phyloP scores from a whole-genome alignment of 2,797 vertebrate species.

The Mionectes olivaceus region DNA sequence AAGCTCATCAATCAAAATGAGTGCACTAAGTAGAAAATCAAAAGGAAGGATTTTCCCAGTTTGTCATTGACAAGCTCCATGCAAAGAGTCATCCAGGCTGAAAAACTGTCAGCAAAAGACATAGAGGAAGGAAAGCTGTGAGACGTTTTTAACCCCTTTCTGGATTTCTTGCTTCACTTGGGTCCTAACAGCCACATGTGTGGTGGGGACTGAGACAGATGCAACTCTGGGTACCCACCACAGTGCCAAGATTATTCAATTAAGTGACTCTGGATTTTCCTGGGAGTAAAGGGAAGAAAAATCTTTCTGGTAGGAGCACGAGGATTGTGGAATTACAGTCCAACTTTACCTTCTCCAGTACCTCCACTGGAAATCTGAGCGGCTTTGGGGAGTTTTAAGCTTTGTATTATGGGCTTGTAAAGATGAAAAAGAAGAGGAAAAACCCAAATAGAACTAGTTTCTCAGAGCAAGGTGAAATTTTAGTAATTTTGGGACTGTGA shows the following conservation, averaged over 20 bases:
- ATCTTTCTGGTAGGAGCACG: neutral
- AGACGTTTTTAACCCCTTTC: neutral
- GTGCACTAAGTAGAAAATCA: neutral
- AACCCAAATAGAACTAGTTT: neutral
- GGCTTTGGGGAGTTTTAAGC: neutral
- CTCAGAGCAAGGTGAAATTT: neutral
- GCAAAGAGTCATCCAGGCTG: accelerated
- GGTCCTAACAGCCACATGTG: neutral
- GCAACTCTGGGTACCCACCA: neutral
- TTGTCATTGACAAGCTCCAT: accelerated
- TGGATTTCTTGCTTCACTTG: neutral
- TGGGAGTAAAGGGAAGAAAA: neutral
- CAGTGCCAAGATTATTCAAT: accelerated
- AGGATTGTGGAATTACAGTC: neutral
- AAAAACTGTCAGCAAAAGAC: neutral
- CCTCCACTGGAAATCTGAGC: accelerated
- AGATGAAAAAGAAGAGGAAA: neutral
- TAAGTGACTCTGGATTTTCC: neutral
- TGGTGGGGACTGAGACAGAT: accelerated
- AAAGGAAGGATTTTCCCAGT: neutral
- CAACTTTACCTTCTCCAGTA: neutral
- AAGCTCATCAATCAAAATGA: neutral
- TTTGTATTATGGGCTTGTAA: neutral
- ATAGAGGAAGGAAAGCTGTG: neutral
- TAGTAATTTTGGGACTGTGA: neutral